Conservation (phyloP, 2,797 vertebrate species). For the Cryptoprocta ferox region DNA sequence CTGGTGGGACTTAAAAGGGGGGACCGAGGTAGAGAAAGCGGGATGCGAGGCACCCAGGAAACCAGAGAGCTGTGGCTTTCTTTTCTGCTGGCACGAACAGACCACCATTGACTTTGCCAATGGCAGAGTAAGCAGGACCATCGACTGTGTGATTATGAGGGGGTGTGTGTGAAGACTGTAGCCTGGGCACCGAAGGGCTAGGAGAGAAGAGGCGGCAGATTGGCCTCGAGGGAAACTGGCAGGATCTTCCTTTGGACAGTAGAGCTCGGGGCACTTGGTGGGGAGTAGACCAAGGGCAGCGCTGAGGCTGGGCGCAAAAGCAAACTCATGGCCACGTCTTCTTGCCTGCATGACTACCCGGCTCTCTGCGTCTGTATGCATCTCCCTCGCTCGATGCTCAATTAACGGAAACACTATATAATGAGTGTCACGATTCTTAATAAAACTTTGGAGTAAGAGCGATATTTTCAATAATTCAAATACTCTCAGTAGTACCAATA, state of each 20-base stretch:
- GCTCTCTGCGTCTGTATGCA: background rate
- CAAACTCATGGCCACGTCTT: accelerated
- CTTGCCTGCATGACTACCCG: background rate
- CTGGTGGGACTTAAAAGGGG: background rate
- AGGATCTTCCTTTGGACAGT: background rate
- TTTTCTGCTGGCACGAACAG: background rate
- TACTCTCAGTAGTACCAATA: background rate
- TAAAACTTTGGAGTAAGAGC: slow-evolving; percentile 29
- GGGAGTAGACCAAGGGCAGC: background rate
- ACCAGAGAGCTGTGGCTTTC: background rate
- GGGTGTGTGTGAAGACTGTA: background rate
- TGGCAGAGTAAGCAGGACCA: background rate
- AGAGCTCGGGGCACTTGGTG: background rate
- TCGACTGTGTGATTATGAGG: background rate
- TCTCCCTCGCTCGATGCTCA: background rate
- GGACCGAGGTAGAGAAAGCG: background rate
- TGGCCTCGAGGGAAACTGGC: background rate
- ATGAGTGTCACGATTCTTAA: slow-evolving; percentile 32
- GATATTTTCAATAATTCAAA: slow-evolving; percentile 62
- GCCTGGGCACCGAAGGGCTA: background rate
- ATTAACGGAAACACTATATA: slow-evolving; percentile 26
- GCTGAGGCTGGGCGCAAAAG: background rate
- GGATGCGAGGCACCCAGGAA: background rate
- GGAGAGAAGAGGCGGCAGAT: background rate
- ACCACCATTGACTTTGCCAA: background rate